Evolutionary conservation across 2,888 invertebrate genomes (phyloP).

Genomic region (Branchellion lobata): DNA sequence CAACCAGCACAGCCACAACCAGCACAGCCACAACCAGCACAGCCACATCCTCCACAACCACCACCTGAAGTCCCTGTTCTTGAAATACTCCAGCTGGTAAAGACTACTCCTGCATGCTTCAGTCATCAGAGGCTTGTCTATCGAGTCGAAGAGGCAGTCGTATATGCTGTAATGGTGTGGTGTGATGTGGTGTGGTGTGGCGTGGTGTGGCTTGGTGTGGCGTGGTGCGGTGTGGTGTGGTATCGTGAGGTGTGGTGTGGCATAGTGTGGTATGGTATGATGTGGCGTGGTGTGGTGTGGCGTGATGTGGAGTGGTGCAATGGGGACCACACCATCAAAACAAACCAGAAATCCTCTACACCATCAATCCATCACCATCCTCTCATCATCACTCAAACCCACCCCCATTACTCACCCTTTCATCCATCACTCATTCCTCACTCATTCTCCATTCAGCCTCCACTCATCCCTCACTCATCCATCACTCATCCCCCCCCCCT

Average conservation of each 20-base stretch:
- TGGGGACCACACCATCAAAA: too few relatives aligned
- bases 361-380: too few relatives aligned
- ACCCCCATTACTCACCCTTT: neutral
- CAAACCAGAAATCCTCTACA: too few relatives aligned
- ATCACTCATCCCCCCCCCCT: neutral
- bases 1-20: too few relatives aligned
- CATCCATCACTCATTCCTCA: neutral
- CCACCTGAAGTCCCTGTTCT: slow-evolving; percentile 83
- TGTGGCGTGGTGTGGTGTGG: too few relatives aligned
- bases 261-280: neutral
- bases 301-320: too few relatives aligned
- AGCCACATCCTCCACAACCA: too few relatives aligned
- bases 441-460: neutral
- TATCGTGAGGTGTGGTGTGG: neutral
- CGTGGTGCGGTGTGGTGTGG: neutral
- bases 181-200: too few relatives aligned
- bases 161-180: slow-evolving; percentile 70
- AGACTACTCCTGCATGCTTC: slow-evolving; percentile 85
- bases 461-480: slow-evolving; percentile 15
- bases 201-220: too few relatives aligned
- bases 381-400: neutral
- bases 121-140: slow-evolving; percentile 81
- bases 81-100: slow-evolving; percentile 93
- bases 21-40: too few relatives aligned
- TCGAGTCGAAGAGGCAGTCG: slow-evolving; percentile 88